Evolutionary conservation across 2,888 invertebrate species (phyloP), one percentile per base, ranked within the genome.

Genomic region (Leucania comma): DNA sequence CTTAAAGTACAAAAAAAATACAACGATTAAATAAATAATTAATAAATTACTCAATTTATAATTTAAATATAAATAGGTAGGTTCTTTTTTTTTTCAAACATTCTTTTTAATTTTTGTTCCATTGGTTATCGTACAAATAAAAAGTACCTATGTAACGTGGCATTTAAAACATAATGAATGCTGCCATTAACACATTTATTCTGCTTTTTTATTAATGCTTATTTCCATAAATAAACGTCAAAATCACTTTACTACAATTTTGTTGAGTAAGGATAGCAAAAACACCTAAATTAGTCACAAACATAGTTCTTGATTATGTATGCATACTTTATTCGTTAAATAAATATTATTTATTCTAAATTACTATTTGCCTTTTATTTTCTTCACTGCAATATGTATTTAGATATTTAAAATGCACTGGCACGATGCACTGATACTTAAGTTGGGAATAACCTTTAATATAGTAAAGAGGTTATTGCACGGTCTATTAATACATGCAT

Each of bases 141-240:
- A n/a, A n/a, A 51, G 35, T 58, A 42, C 17, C 5, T 42, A 5
- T 59, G 62, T 65, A 35, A 68, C 14, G 83, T 87, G 87, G 87
- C 87, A 87, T 88, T 86, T 86, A 82, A 89, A 83, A 85, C 81
- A 75, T 79, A 78, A 68, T 81, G 60, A 42, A 77, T 78, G 87
- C 88, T 82, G 90, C 89, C 68, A 87, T 84, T 92, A 91, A 92
- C 89, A 84, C 78, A 81, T 84, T 80, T 87, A 71, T 54, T 70
- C 86, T 87, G 93, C 93, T 88, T 94, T 29, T 93, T 38, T 76
- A 22, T 82, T 91, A 93, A 93, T 90, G 93, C 94, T 93, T 84
- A 73, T 76, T 68, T 63, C 68, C 17, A 67, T 75, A 72, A 56
- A 50, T 72, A 60, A 68, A 65, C 53, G 26, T 48, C 42, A 74